Conservation (phyloP, 1,140 invertebrate species). For the Bursaphelenchus mucronatus region DNA sequence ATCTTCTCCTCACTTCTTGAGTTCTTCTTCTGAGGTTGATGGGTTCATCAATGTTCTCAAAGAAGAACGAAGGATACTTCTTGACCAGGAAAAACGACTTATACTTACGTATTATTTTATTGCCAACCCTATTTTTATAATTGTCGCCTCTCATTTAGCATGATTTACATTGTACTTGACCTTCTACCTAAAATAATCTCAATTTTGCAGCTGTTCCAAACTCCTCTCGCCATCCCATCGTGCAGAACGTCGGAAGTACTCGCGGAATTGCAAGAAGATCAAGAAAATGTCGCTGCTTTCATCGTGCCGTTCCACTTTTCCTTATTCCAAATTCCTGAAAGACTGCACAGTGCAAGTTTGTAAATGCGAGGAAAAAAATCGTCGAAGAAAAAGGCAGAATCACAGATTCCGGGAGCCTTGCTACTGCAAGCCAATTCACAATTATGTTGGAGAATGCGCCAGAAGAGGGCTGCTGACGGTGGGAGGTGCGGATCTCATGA, state of each 20-base stretch:
- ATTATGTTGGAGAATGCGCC: constrained; percentile 15
- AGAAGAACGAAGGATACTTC: no score
- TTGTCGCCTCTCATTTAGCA: no score
- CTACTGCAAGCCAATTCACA: constrained; percentile 2
- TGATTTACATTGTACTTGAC: no score
- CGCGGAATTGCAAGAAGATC: neutral
- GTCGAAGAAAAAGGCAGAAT: constrained; percentile 5
- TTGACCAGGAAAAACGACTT: no score
- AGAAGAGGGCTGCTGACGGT: constrained; percentile 4
- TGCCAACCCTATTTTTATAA: no score
- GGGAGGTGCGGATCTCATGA: neutral
- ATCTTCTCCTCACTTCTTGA: no score
- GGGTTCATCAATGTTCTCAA: no score
- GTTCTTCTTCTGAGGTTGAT: no score
- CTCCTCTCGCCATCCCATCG: neutral
- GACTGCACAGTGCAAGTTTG: constrained; percentile 7
- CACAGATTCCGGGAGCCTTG: neutral
- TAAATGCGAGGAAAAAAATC: constrained; percentile 5
- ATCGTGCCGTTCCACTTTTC: constrained; percentile 1
- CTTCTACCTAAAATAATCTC: neutral
- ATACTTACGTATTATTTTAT: no score
- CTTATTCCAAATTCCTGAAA: neutral
- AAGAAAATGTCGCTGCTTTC: neutral
- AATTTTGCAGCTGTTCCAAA: constrained; percentile 2
- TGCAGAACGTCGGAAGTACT: constrained; percentile 8